Evolutionary conservation across 2,888 invertebrate genomes (phyloP).

Genomic region (Ochropleura leucogaster): DNA sequence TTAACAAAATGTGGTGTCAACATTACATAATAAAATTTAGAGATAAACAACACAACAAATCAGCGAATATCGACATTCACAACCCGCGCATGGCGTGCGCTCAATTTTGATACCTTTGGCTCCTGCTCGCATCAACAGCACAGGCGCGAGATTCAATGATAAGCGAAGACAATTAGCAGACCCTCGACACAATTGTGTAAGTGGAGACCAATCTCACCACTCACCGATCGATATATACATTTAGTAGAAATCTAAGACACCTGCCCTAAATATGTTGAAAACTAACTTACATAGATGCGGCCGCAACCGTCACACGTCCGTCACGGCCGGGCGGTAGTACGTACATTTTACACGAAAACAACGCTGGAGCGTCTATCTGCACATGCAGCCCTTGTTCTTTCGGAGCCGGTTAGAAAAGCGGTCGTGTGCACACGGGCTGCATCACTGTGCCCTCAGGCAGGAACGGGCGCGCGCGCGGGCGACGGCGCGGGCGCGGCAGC

Average conservation of each 20-base stretch:
- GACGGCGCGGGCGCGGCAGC: constrained; percentile 77
- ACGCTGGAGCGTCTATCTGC: constrained; percentile 16
- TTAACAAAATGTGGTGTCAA: constrained; percentile 73
- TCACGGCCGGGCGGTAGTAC: constrained; percentile 36
- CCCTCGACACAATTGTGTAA: constrained; percentile 69
- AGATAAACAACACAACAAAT: constrained; percentile 84
- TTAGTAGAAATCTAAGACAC: constrained; percentile 68
- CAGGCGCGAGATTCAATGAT: constrained; percentile 56
- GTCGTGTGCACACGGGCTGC: constrained; percentile 24
- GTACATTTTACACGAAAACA: constrained; percentile 39
- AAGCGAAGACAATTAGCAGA: constrained; percentile 63
- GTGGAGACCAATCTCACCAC: constrained; percentile 66
- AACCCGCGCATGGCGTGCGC: constrained; percentile 78
- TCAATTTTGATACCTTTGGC: constrained; percentile 85
- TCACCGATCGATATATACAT: constrained; percentile 69
- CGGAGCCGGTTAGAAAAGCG: constrained; percentile 13
- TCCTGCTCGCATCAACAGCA: constrained; percentile 71
- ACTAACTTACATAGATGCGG: constrained; percentile 62
- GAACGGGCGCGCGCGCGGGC: neutral
- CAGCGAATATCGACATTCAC: constrained; percentile 78
- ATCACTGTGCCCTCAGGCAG: neutral
- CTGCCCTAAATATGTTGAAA: constrained; percentile 61
- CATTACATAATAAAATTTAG: constrained; percentile 84
- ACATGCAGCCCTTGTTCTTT: neutral
- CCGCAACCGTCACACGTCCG: constrained; percentile 28